phyloP scores from a whole-genome alignment of 2,113 vertebrate species.

The Artemisiospiza belli region DNA sequence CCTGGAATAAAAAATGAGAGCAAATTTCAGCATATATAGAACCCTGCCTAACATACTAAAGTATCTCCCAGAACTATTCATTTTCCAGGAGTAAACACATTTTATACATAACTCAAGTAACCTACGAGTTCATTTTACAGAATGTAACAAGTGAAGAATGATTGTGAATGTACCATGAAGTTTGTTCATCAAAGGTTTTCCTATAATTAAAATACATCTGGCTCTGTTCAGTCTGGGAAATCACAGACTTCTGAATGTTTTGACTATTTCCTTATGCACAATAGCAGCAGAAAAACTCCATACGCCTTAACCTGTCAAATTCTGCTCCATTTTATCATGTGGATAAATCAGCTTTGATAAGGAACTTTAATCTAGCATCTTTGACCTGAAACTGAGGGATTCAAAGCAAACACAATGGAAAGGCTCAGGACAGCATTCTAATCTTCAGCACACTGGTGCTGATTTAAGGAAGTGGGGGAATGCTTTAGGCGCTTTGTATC shows the following conservation, averaged over 20 bases:
- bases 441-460: background rate
- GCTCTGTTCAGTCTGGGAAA: background rate
- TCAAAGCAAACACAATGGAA: background rate
- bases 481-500: rapidly evolving
- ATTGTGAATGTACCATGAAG: background rate
- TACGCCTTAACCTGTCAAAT: background rate
- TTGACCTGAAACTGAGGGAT: background rate
- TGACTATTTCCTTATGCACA: background rate
- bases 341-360: background rate
- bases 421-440: background rate
- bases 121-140: background rate
- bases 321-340: background rate
- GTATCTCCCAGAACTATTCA: background rate
- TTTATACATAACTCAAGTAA: background rate
- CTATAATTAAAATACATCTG: conserved; percentile 21
- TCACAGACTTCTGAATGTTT: background rate
- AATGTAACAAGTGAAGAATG: background rate
- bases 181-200: conserved; percentile 3
- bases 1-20: background rate
- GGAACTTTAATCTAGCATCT: background rate
- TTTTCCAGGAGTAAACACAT: background rate
- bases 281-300: background rate
- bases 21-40: background rate
- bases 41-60: background rate
- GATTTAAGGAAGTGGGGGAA: background rate